Evolutionary conservation across 2,888 invertebrate genomes (phyloP), one percentile per base, ranked within the genome.

Genomic region (Caenorhabditis becei): DNA sequence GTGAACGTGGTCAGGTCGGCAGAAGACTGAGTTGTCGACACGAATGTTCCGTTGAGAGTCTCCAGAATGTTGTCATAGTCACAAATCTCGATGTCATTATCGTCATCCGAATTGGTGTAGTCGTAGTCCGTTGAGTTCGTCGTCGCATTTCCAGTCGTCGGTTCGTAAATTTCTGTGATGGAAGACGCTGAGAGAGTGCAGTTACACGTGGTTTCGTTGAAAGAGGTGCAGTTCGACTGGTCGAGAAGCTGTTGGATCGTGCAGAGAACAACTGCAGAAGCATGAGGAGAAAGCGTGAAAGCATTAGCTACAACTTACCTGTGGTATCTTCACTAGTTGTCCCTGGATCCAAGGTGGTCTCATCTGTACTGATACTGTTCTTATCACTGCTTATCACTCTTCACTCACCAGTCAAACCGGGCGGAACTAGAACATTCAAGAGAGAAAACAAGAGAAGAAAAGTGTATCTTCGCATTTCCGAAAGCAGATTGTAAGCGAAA

Each of bases 401-500:
- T n/a, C n/a, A n/a, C 32, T 32, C 10, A 32, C 32, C 32, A 4
- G 32, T 7, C 4, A 32, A 26, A 66, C 53, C 54, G 1, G 41
- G n/a, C 18, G 24, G 24, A 14, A 16, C 53, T 53, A 18, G 3
- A 1, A 20, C n/a, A 66, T 37, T 8, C 26, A 37, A 24, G 18
- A 66, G 11, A n/a, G 53, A 53, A 10, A 7, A 18, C 16, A 26
- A 16, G n/a, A 56, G 26, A 23, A 56, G 47, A 5, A 26, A 18
- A 41, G 56, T 7, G 5, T 69, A n/a, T 8, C 16, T 16, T 10
- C 58, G 49, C 69, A 69, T 69, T 35, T 69, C 41, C n/a, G 47
- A 20, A 47, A 32, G 56, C 67, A 20, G 56, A 67, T 56, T 41
- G 41, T 3, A 35, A 41, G 41, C 41, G 47, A 69, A 69, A 69